phyloP scores from a whole-genome alignment of 2,113 vertebrate species.

The Ptyas mucosa region DNA sequence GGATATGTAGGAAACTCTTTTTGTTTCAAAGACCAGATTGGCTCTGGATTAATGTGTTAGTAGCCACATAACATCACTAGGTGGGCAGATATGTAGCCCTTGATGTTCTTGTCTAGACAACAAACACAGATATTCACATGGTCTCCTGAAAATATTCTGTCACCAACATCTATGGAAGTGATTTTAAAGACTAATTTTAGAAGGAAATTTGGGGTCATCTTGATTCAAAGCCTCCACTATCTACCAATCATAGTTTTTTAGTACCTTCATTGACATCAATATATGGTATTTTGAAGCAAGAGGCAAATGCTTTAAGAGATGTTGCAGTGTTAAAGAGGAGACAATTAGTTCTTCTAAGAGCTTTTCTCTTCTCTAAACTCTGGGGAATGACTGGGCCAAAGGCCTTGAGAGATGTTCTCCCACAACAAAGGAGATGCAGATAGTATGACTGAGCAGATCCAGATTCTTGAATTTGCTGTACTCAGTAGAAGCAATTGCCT shows the following conservation, averaged over 20 bases:
- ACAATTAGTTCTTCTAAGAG: neutral
- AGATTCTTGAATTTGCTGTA: neutral
- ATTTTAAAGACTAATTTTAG: neutral
- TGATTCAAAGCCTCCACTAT: neutral
- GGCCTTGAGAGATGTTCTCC: neutral
- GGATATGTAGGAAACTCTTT: neutral
- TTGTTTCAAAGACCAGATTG: neutral
- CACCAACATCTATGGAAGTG: neutral
- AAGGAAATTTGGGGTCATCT: neutral
- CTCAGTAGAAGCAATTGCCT: neutral
- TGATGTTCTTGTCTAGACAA: neutral
- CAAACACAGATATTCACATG: neutral
- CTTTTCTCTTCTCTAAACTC: neutral
- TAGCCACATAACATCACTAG: neutral
- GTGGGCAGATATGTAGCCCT: neutral
- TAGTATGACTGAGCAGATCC: neutral
- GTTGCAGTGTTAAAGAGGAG: neutral
- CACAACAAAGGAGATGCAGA: neutral
- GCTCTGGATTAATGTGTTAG: neutral
- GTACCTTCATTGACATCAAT: neutral
- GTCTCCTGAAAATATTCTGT: neutral
- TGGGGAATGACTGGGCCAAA: neutral
- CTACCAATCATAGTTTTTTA: neutral
- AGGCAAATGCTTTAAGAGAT: neutral
- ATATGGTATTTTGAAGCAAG: neutral